These are phyloP conservation scores for Mythimna ferrago DNA, from an alignment of 2,888 invertebrate genomes.

Conservation along the genomic window DNA sequence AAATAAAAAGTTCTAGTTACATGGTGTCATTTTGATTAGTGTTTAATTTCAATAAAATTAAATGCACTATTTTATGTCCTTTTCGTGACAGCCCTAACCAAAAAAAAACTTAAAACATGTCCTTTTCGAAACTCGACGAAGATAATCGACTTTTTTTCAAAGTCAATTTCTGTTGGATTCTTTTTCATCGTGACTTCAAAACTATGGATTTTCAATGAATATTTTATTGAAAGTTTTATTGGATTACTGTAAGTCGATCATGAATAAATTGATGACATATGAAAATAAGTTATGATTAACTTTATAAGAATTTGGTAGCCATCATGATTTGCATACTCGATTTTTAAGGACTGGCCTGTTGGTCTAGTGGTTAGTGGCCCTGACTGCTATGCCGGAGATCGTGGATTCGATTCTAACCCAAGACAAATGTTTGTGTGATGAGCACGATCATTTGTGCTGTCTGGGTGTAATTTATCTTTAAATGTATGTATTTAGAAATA, in stretches of 20 bases:
- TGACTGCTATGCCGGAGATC: too few species aligned
- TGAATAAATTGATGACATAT: not conserved
- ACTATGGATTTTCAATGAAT: slow-evolving; percentile 55
- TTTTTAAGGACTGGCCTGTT: too few species aligned
- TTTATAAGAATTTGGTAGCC: not conserved
- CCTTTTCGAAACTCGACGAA: slow-evolving; percentile 75
- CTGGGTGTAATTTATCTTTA: too few species aligned
- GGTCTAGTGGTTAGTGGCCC: too few species aligned
- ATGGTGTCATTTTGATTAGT: too few species aligned
- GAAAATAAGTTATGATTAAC: not conserved
- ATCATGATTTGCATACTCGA: too few species aligned
- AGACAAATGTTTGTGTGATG: too few species aligned
- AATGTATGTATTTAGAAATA: too few species aligned
- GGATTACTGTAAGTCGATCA: not conserved
- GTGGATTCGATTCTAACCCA: too few species aligned
- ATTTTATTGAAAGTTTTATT: slow-evolving; percentile 49
- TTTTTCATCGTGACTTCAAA: slow-evolving; percentile 41
- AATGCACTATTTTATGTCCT: not conserved
- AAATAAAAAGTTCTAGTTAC: too few species aligned
- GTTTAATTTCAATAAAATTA: too few species aligned
- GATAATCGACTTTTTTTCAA: slow-evolving; percentile 76
- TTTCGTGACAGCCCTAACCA: slow-evolving; percentile 50
- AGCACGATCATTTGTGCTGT: too few species aligned
- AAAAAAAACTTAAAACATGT: slow-evolving; percentile 72
- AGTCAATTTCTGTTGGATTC: slow-evolving; percentile 43